Evolutionary conservation across 2,113 vertebrate genomes (phyloP), one percentile per base, ranked within the genome.

Genomic region (Acanthisitta chloris): DNA sequence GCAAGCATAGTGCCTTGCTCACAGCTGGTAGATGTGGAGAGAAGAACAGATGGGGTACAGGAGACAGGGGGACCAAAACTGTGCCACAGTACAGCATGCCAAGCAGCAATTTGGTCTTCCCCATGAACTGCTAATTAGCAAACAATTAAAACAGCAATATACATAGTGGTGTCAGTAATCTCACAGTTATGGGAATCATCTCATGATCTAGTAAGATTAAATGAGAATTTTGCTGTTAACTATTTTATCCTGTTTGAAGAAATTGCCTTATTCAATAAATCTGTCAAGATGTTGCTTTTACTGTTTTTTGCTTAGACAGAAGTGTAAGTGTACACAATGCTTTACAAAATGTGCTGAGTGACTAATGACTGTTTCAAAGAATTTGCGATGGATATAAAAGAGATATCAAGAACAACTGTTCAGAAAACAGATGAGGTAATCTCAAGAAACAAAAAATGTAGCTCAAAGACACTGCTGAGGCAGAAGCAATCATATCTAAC

Each of bases 71-170:
- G 65, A 40, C 31, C 67, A 88, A 92, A 90, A 19, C 84, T 66
- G 21, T 86, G 74, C 42, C 59, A 76, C 58, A 51, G 12, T 58
- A 36, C 25, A 58, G 42, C 40, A 33, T 64, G 88, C 79, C 88
- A 97, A 94, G 57, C n/a, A 92, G 45, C 78, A 95, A 90, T 96
- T 94, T 87, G 91, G 81, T 93, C 76, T 94, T 84, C 67, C 90
- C 49, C 31, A 57, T 79, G 91, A 96, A 92, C 65, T 94, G 62
- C 92, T 96, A 96, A 96, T 97, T 96, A 95, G 90, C 71, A 94
- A 95, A 95, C 95, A 96, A 96, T 92, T 96, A 95, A 92, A 97
- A 74, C 45, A 96, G 79, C 80, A 86, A 78, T 82, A 92, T 81
- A 90, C 90, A 86, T 76, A 86, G 74, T 86, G 49, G 86, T 88